Evolutionary conservation across 2,797 vertebrate species (phyloP), one percentile per base, ranked within the genome.

Genomic region (Xiphophorus birchmanni): DNA sequence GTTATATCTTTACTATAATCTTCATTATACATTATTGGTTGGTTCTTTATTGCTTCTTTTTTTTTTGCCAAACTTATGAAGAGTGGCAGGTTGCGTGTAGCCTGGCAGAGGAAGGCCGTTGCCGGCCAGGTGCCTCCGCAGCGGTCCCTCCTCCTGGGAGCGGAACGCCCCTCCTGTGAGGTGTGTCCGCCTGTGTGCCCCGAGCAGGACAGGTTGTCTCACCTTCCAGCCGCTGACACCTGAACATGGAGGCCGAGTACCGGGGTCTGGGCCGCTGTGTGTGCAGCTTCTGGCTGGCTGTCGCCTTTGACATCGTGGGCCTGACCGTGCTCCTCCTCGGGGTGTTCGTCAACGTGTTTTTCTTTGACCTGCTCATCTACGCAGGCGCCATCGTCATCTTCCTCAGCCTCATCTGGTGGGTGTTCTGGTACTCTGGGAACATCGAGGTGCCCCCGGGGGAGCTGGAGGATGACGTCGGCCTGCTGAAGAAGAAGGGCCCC

Each of bases 361-460:
- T 97, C 93, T 96, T 96, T 37, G 98, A 99, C 93, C 89, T 98
- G 90, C 95, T 99, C 42, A 97, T 99, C 84, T 99, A 98, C 87
- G 95, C 96, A 44, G 98, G 98, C 35, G 95, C 97, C 88, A 97
- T 97, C 88, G 90, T 97, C 87, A 96, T 98, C 89, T 97, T 99
- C 93, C 89, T 98, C 82, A 97, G 98, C 90, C 96, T 98, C 63
- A 91, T 98, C 75, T 98, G 97, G 97, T 99, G 98, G 98, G 95
- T 98, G 63, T 98, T 98, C 93, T 99, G 98, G 98, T 98, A 97
- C 95, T 96, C 96, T 0, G 97, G 97, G 47, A 99, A 99, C 94
- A 94, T 98, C 86, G 97, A 98, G 81, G 95, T 97, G 63, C 94
- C 96, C 0, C 92, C 86, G 0, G 96, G 95, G 47, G 96, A 95